Evolutionary conservation across 2,888 invertebrate species (phyloP).

Genomic region (Mythimna loreyi): DNA sequence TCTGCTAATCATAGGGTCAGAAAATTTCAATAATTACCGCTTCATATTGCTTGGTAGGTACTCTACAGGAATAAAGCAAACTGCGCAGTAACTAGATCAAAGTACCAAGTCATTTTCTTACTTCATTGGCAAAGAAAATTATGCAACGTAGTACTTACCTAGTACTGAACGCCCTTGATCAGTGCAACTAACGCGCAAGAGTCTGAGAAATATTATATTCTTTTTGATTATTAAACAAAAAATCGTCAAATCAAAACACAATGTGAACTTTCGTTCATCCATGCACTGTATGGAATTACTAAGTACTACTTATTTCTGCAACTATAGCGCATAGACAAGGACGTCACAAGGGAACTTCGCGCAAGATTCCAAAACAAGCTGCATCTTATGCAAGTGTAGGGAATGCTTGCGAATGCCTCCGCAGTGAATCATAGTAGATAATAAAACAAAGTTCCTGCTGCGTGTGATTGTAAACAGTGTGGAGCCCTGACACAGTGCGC

Average conservation of each 20-base stretch:
- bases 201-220: neutral
- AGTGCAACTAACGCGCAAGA: neutral
- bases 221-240: slow-evolving; percentile 11
- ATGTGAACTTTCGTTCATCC: slow-evolving; percentile 22
- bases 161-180: slow-evolving; percentile 5
- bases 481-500: slow-evolving; percentile 70
- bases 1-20: too few species aligned
- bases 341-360: slow-evolving; percentile 31
- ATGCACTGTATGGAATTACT: neutral
- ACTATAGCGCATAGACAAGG: slow-evolving; percentile 14
- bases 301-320: neutral
- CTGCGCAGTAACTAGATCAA: neutral
- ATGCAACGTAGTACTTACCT: too few species aligned
- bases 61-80: neutral
- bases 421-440: slow-evolving; percentile 55
- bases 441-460: slow-evolving; percentile 65
- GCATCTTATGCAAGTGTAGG: slow-evolving; percentile 58
- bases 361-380: slow-evolving; percentile 59
- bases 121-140: neutral
- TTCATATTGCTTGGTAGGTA: too few species aligned
- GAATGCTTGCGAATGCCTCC: slow-evolving; percentile 58
- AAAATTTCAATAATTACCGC: too few species aligned
- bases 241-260: slow-evolving; percentile 17
- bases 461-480: slow-evolving; percentile 57
- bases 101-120: neutral